Percentiles rank a stretch among this genome's conserved stretches.
Evolutionary conservation across 2,888 invertebrate genomes (phyloP).

Genomic region (Stomorhina lunata): DNA sequence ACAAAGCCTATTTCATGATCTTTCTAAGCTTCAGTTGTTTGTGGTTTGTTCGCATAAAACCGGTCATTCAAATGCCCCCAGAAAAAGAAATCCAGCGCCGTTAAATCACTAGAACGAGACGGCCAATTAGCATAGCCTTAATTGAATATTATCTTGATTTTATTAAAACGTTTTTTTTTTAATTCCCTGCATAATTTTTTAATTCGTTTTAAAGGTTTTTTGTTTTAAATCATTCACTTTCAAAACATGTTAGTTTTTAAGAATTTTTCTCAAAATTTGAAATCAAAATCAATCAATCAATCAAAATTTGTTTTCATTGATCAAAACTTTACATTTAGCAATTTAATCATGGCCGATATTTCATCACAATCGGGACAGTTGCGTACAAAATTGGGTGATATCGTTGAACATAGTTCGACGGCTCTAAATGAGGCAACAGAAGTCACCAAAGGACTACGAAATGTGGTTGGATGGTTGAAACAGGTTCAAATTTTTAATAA

Average conservation of each 20-base stretch:
- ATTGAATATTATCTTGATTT: too few species aligned
- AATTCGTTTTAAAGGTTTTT: not conserved
- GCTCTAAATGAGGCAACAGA: slow-evolving; percentile 82
- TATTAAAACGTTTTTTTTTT: too few species aligned
- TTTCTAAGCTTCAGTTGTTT: too few species aligned
- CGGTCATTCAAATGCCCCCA: too few species aligned
- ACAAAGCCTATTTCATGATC: too few species aligned
- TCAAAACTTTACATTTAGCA: slow-evolving; percentile 61
- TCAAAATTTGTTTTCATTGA: slow-evolving; percentile 33
- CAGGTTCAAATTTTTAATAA: slow-evolving; percentile 81
- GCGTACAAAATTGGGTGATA: slow-evolving; percentile 86
- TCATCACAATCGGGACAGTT: slow-evolving; percentile 81
- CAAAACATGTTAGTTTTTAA: not conserved
- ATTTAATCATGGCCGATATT: slow-evolving; percentile 71
- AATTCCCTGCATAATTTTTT: too few species aligned
- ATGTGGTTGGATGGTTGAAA: slow-evolving; percentile 91
- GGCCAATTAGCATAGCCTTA: too few species aligned
- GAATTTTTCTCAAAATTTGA: not conserved
- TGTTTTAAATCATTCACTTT: not conserved
- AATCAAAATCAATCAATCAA: not conserved
- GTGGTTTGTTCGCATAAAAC: too few species aligned
- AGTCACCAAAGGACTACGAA: slow-evolving; percentile 85
- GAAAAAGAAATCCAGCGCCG: too few species aligned
- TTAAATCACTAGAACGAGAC: too few species aligned
- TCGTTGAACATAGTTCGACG: slow-evolving; percentile 86